Percentiles rank a stretch among this genome's conserved stretches.
Evolutionary conservation across 2,888 invertebrate genomes (phyloP).

Genomic region (Exephanes ischioxanthus): DNA sequence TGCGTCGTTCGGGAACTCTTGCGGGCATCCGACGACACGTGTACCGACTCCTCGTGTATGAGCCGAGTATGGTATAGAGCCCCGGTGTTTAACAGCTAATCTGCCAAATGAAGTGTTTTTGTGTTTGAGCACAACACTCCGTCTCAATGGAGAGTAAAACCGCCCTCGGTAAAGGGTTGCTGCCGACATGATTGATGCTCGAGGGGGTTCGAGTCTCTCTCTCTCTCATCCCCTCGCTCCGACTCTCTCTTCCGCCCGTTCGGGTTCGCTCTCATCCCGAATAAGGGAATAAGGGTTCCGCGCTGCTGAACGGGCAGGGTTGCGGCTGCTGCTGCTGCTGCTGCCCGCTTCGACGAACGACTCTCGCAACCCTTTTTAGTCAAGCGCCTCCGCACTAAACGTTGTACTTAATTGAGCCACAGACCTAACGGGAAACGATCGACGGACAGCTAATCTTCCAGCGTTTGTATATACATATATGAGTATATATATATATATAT

Average conservation of each 20-base stretch:
- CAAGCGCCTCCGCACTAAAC: constrained; percentile 76
- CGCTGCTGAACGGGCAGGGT: constrained; percentile 1
- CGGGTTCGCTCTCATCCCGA: constrained; percentile 49
- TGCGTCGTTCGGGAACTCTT: constrained; percentile 54
- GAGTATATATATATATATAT: too few species aligned
- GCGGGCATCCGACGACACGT: constrained; percentile 68
- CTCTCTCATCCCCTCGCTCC: constrained; percentile 46
- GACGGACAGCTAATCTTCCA: constrained; percentile 83
- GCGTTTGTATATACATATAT: constrained; percentile 33
- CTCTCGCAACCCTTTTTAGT: constrained; percentile 81
- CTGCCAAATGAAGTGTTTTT: constrained; percentile 85
- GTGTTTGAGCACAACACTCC: constrained; percentile 85
- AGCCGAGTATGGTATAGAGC: constrained; percentile 54
- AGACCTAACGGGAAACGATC: constrained; percentile 80
- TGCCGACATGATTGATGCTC: constrained; percentile 85
- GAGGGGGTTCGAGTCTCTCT: constrained; percentile 73
- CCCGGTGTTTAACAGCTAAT: constrained; percentile 85
- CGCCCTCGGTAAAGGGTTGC: constrained; percentile 84
- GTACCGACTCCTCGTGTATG: constrained; percentile 52
- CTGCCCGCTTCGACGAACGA: constrained; percentile 50
- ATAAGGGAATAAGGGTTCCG: constrained; percentile 60
- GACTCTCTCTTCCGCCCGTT: constrained; percentile 25
- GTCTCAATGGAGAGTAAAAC: constrained; percentile 83
- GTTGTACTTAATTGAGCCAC: constrained; percentile 84
- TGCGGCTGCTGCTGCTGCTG: constrained; percentile 42